phyloP scores from a whole-genome alignment of 2,797 vertebrate species.

The Lutjanus campechanus region DNA sequence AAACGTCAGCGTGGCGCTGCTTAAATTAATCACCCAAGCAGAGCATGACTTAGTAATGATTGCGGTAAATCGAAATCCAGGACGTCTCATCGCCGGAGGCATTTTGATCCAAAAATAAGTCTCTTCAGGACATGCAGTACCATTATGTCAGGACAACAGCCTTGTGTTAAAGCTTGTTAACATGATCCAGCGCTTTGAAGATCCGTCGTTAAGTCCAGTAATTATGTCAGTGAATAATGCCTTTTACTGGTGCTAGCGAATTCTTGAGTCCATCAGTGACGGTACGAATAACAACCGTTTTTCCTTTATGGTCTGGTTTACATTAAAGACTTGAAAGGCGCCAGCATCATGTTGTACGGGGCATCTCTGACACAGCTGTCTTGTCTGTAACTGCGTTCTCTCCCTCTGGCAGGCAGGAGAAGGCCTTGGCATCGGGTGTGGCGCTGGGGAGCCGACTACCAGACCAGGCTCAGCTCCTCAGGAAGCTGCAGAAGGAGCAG shows the following conservation, averaged over 20 bases:
- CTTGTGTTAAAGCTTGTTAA: slow-evolving; percentile 74
- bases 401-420: slow-evolving; percentile 82
- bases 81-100: slow-evolving; percentile 54
- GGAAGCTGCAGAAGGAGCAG: slow-evolving; percentile 86
- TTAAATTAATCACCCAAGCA: slow-evolving; percentile 49
- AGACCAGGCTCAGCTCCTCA: slow-evolving; percentile 88
- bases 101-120: slow-evolving; percentile 52
- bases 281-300: slow-evolving; percentile 32
- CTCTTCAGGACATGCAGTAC: slow-evolving; percentile 46
- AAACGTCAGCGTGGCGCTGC: slow-evolving; percentile 37
- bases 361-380: slow-evolving; percentile 57
- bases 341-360: slow-evolving; percentile 20
- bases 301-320: slow-evolving; percentile 57
- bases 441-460: slow-evolving; percentile 82
- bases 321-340: slow-evolving; percentile 59
- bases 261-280: slow-evolving; percentile 45
- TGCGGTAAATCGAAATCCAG: slow-evolving; percentile 59
- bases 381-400: slow-evolving; percentile 52
- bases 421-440: slow-evolving; percentile 77
- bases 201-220: slow-evolving; percentile 62
- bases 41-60: slow-evolving; percentile 49
- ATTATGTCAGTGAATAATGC: slow-evolving; percentile 57
- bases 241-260: slow-evolving; percentile 61
- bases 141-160: slow-evolving; percentile 56
- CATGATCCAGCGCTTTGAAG: slow-evolving; percentile 75